Base-by-base conservation (phyloP, 2,888 invertebrate species). In the Trissoscelio sp. region DNA sequence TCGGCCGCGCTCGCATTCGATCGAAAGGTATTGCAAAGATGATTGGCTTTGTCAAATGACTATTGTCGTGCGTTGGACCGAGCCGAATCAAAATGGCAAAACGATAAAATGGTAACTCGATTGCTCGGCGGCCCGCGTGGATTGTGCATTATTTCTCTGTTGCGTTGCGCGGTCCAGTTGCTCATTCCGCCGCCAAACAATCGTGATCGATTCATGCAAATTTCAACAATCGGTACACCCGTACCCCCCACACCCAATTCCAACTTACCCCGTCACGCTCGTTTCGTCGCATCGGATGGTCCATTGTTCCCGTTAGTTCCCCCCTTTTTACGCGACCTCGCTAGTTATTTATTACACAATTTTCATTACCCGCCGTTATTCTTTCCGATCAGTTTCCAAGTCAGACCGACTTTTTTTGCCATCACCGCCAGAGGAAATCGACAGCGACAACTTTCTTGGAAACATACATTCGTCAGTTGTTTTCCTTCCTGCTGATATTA, bases 181-280 rank as follows among this genome's bases (percentile, higher is more conserved):
- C 86, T 87, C 87, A 86, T 87, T 87, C 84, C 86, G 85, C 87
- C 83, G 85, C 86, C 87, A 88, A 89, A 90, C 89, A 89, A 89
- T 90, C 89, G 88, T 87, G 88, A 90, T 90, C 89, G 90, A 90
- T 90, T 90, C 89, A 89, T 90, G 89, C 88, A 89, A 90, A 91
- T 91, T 89, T 87, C 86, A 86, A 88, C 89, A 90, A 90, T 90
- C 89, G 88, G 80, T 83, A 83, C n/a, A n/a, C n/a, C n/a, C n/a
- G n/a, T n/a, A 83, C 79, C 84, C 83, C 66, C 74, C 79, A 55
- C 53, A 48, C n/a, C 34, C 83, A 48, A 55, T 80, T 78, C 58
- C 75, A 74, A 82, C 73, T 75, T 75, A 37, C 37, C 51, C 86
- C 87, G 84, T 85, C 84, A 86, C 81, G 73, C 83, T 83, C 85